A percentile compares a stretch with the other conserved stretches of the same genome.
Evolutionary conservation across 2,888 invertebrate genomes (phyloP).

Genomic region (Cancer borealis): DNA sequence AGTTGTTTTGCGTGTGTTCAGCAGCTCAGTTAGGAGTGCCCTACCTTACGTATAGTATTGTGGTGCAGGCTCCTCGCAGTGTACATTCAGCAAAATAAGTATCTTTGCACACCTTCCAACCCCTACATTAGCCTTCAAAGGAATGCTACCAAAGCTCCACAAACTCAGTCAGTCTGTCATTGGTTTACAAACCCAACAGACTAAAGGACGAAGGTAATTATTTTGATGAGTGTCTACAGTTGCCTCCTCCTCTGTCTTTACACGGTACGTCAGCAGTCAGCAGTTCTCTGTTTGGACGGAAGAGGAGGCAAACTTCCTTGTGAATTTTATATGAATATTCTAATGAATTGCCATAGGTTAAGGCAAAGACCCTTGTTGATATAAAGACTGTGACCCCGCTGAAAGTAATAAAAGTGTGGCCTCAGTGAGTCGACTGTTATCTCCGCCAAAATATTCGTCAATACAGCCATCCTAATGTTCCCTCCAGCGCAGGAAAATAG

Average conservation of each 20-base stretch:
- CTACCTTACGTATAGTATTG: not conserved
- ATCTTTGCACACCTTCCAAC: not conserved
- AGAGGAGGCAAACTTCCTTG: not conserved
- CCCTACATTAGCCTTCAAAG: not conserved
- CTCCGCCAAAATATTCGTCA: not conserved
- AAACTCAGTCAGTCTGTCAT: not conserved
- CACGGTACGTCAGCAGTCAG: not conserved
- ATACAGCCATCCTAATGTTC: not conserved
- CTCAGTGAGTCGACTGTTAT: not conserved
- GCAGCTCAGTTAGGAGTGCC: not conserved
- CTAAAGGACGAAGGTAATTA: not conserved
- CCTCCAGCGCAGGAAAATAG: not conserved
- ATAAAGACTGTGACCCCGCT: conserved; percentile 23
- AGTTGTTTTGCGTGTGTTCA: conserved; percentile 18
- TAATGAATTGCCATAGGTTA: conserved; percentile 38
- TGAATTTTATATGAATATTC: not conserved
- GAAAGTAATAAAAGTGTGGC: not conserved
- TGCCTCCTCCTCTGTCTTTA: not conserved
- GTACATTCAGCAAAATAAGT: not conserved
- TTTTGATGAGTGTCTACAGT: not conserved
- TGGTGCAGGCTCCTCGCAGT: not conserved
- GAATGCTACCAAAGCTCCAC: not conserved
- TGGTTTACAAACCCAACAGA: not conserved
- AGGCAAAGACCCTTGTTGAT: not conserved
- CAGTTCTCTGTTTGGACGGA: not conserved